phyloP scores from a whole-genome alignment of 1,140 invertebrate genomes.

The Trichomalopsis sarcophagae region DNA sequence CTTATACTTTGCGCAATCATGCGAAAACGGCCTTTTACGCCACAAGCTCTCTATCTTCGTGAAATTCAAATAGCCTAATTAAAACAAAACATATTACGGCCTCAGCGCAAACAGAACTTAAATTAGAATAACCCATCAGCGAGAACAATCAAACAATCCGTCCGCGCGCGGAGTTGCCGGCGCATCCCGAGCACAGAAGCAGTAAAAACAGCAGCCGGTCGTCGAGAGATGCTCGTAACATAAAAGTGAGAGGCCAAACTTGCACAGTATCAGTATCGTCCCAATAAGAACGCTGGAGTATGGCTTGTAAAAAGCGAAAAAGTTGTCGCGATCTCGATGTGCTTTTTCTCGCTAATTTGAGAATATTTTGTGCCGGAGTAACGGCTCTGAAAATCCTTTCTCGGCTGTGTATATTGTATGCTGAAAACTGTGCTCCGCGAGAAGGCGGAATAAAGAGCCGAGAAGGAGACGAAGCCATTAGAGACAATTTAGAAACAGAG shows the following conservation, averaged over 20 bases:
- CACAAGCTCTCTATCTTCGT: background rate
- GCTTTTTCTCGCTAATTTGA: slow-evolving; percentile 35
- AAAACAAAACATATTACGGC: slow-evolving; percentile 1
- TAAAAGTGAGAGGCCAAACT: background rate
- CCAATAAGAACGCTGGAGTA: too few species aligned
- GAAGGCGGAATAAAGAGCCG: background rate
- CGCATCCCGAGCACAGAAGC: background rate
- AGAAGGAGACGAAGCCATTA: slow-evolving; percentile 18
- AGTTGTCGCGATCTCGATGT: background rate
- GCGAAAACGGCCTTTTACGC: background rate
- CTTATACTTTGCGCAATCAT: slow-evolving; percentile 10
- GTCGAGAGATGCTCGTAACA: background rate
- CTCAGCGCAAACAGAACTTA: background rate
- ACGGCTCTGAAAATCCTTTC: background rate
- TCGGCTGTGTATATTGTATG: too few species aligned
- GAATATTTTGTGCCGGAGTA: slow-evolving; percentile 24
- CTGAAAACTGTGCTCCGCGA: background rate
- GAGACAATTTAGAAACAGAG: slow-evolving; percentile 36
- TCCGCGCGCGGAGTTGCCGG: background rate
- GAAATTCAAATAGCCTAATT: background rate
- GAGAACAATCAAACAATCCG: slow-evolving; percentile 1
- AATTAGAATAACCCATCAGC: background rate
- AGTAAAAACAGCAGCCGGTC: background rate
- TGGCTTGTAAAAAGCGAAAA: background rate
- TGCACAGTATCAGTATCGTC: background rate